Conservation (phyloP, 2,113 vertebrate genomes). For the Otocyon megalotis region DNA sequence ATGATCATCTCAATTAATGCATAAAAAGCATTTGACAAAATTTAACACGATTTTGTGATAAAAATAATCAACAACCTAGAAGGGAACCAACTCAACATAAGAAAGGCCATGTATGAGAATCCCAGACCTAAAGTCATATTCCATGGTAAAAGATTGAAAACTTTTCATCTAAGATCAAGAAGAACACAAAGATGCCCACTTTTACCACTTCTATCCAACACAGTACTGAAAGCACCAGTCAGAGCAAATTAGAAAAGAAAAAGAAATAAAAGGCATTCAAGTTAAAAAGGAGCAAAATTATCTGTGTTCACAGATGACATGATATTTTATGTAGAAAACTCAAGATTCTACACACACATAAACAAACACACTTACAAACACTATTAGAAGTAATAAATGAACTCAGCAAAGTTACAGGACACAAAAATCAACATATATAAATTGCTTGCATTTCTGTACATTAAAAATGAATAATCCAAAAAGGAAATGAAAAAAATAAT, state of each 20-base stretch:
- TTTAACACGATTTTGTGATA: not conserved
- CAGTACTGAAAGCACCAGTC: not conserved
- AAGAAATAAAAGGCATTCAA: not conserved
- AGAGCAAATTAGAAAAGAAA: not conserved
- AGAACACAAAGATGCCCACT: not conserved
- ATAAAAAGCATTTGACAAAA: constrained; percentile 12
- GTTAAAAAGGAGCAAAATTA: not conserved
- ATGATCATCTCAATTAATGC: not conserved
- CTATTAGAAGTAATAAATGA: not conserved
- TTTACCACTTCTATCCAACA: not conserved
- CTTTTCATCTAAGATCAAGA: not conserved
- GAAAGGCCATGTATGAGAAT: not conserved
- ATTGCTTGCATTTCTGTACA: not conserved
- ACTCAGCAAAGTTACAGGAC: not conserved
- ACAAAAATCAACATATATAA: not conserved
- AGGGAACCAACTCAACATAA: not conserved
- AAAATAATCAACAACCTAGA: not conserved
- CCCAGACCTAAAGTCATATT: not conserved
- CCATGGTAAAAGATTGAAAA: not conserved
- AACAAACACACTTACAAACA: not conserved
- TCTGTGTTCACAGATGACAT: not conserved
- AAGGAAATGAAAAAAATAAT: not conserved
- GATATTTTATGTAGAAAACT: not conserved
- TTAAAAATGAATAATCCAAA: not conserved
- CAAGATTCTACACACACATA: not conserved